Evolutionary conservation across 2,797 vertebrate genomes (phyloP), one percentile per base, ranked within the genome.

Genomic region (Paramormyrops hopkinsi): DNA sequence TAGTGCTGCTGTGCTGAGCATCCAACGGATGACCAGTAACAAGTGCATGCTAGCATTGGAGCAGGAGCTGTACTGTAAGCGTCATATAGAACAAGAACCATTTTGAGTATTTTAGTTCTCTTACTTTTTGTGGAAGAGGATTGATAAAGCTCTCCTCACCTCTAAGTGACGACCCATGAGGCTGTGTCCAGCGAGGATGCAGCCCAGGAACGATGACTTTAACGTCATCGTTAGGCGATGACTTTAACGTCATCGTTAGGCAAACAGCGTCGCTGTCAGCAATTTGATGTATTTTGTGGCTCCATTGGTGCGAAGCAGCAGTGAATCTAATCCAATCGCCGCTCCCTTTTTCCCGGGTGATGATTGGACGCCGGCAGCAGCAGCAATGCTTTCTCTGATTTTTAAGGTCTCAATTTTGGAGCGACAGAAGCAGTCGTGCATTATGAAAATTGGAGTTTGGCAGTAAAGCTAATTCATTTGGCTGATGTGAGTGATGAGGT

Each of bases 361-460:
- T 6, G 87, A 88, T 5, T 25, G 6, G 46, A 1, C 0, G 4
- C 62, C 44, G 0, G 25, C 6, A 1, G 25, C 48, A 50, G 33
- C 22, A n/a, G 37, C n/a, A 4, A 3, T 3, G 73, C 11, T 44
- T 73, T 89, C 83, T 86, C 50, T 53, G 8, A 86, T 29, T 86
- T 54, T 33, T 87, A 44, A 41, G 54, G 37, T 54, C 33, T 37
- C 25, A 22, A 4, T 41, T 87, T 62, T 46, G 86, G 33, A 44
- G 33, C 37, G 7, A 22, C 51, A n/a, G 53, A 87, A n/a, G 53
- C 53, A 41, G 86, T 14, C 59, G 90, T 90, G 92, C 91, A 92
- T 93, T 92, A 92, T 92, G 92, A 91, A 92, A 93, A 93, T 92
- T 91, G 87, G 86, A 90, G 25, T 84, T 88, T 92, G 90, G 92